Evolutionary conservation across 2,113 vertebrate species (phyloP), one percentile per base, ranked within the genome.

Genomic region (Jacana jacana): DNA sequence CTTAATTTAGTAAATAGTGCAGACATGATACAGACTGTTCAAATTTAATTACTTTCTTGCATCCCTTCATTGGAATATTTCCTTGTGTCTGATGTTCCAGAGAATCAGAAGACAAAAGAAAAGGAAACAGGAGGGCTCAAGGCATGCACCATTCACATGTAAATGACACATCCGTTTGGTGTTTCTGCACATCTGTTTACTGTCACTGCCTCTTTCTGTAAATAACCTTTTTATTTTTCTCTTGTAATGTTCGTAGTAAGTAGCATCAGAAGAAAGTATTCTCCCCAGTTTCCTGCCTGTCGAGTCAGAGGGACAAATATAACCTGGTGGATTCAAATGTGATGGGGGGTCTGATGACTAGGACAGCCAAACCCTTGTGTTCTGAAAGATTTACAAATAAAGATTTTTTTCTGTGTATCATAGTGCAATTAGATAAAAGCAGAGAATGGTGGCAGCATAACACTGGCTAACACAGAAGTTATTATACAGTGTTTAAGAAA

Each of bases 91-190:
- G 44, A 75, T 91, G 92, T 97, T 97, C 82, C 79, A 86, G 82
- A 83, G 69, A 91, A 79, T 42, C n/a, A 95, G 66, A 97, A 91
- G 42, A 91, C 30, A 95, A 68, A 86, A 69, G 30, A 89, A 77
- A 37, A 79, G 35, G 42, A 35, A 82, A 82, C 2, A 10, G 28
- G 16, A 68, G 22, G 55, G 42, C 31, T 71, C 7, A 76, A 84
- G 13, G 14, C 31, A 52, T 57, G n/a, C 22, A 44, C n/a, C 16
- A 0, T 54, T 94, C 61, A 60, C 17, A 12, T 37, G 11, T 68
- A 40, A 40, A 40, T 40, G 40, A 40, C 13, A 13, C 40, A 40
- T 40, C 40, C 40, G 13, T 40, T 40, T 10, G 40, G 40, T 68
- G 22, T 72, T 91, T 90, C 65, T 93, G 33, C 30, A 30, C 35